Evolutionary conservation across 1,140 invertebrate genomes (phyloP), one percentile per base, ranked within the genome.

Genomic region (Diachasmimorpha longicaudata): DNA sequence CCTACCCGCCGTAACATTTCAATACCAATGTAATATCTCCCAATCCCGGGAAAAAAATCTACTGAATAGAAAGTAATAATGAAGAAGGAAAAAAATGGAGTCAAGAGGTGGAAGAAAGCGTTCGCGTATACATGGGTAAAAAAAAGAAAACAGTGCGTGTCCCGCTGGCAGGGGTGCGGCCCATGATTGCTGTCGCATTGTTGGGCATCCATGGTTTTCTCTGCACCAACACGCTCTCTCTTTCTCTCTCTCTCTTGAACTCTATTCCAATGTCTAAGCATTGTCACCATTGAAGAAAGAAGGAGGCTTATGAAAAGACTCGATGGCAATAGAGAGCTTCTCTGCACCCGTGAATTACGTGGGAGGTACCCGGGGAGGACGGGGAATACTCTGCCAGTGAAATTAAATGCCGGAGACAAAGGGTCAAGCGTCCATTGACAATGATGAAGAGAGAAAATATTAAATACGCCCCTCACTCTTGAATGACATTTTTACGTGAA

Each of bases 401-500:
- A 87, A 88, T 88, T 87, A 89, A 88, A 88, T 85, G 82, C 81
- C 70, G 84, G 84, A 87, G 84, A 88, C 87, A 89, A 89, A 88
- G 79, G 88, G 88, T 89, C 88, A 89, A 89, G 85, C 87, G 87
- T 85, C 83, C 87, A 87, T 87, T 85, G 84, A 87, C n/a, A 36
- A 69, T 72, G 37, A 31, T 37, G 46, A 85, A 77, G 80, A 81
- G 85, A 83, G 81, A 83, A 81, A 84, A 85, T 37, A 68, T 37
- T 68, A 37, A n/a, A 86, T 84, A 87, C 87, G 88, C 88, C 88
- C 86, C 76, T 80, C 84, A 44, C 70, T 70, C 71, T 55, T 25
- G 23, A 6, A 52, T 52, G 4, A 52, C 39, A 4, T 42, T 13
- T 42, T 42, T 42, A 10, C 9, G 9, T 4, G 39, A 42, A 42